These are phyloP conservation scores for Cisticola juncidis DNA, from an alignment of 2,113 vertebrate species.

Conservation along the genomic window DNA sequence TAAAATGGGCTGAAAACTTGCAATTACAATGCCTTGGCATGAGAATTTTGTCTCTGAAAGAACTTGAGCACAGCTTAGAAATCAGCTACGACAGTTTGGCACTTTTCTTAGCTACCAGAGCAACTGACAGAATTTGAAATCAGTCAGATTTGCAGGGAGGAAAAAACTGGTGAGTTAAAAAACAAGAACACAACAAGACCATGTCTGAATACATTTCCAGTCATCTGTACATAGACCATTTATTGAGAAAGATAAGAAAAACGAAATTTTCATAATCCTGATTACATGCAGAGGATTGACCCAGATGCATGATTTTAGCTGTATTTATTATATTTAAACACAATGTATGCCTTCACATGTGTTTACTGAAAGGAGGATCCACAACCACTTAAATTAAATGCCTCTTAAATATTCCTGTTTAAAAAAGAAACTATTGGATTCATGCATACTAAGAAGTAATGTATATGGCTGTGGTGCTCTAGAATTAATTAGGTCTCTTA, in stretches of 20 bases:
- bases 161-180: conserved; percentile 4
- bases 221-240: background rate
- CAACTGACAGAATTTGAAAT: background rate
- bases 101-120: background rate
- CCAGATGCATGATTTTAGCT: conserved; percentile 65
- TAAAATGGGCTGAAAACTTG: background rate
- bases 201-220: conserved; percentile 50
- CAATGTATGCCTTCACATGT: conserved; percentile 34
- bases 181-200: conserved; percentile 15
- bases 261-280: conserved; percentile 65
- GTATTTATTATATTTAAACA: conserved; percentile 52
- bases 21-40: background rate
- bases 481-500: conserved; percentile 55
- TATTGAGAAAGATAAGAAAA: conserved; percentile 59
- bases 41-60: background rate
- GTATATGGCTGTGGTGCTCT: background rate
- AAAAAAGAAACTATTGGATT: conserved; percentile 35
- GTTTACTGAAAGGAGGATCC: conserved; percentile 50
- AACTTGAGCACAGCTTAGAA: background rate
- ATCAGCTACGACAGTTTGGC: background rate
- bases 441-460: conserved; percentile 33
- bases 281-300: conserved; percentile 64
- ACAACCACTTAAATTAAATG: conserved; percentile 33
- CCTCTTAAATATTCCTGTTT: conserved; percentile 16
- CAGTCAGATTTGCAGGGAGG: background rate